Evolutionary conservation across 2,888 invertebrate species (phyloP).

Genomic region (Branchellion lobata): DNA sequence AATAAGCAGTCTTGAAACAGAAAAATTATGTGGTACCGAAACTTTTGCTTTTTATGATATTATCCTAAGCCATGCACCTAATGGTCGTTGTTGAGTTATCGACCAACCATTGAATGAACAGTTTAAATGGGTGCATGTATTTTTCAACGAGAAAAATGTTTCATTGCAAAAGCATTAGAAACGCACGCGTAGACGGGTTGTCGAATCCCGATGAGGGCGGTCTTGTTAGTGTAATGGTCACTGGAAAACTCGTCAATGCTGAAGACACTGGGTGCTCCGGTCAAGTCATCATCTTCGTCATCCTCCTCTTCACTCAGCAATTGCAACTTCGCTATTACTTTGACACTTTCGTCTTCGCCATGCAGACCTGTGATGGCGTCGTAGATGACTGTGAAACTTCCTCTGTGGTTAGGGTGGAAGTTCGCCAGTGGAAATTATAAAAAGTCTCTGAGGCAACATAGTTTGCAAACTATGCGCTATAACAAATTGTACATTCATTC

Average conservation of each 20-base stretch:
- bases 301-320: not conserved
- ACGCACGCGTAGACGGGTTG: conserved; percentile 5
- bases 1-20: not conserved
- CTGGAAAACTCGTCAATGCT: not conserved
- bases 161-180: no score
- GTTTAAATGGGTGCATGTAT: no score
- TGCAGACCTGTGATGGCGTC: not conserved
- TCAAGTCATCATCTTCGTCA: not conserved
- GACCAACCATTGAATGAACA: no score
- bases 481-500: no score
- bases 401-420: not conserved
- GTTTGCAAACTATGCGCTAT: no score
- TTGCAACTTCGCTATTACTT: conserved; percentile 1
- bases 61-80: no score
- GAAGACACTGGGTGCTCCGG: conserved; percentile 7
- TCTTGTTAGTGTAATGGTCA: not conserved
- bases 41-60: no score
- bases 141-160: no score
- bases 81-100: no score
- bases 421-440: no score
- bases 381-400: conserved; percentile 1
- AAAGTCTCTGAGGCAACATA: no score
- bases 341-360: not conserved
- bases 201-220: not conserved
- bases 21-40: no score